Base-by-base conservation (phyloP, 2,888 invertebrate genomes). In the Drosophila emarginata region DNA sequence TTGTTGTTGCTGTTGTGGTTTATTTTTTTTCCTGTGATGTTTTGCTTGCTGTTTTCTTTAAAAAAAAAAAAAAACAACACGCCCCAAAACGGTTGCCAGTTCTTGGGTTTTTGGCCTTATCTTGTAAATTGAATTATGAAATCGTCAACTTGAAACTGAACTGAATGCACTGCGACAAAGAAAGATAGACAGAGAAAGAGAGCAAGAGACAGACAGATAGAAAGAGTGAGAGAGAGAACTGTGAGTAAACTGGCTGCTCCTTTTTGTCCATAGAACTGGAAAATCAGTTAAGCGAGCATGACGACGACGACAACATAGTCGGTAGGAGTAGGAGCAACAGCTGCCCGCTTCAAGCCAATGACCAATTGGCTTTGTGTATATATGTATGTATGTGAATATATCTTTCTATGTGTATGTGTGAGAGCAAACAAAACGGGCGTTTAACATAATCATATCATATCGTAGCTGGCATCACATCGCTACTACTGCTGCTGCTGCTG, bases 91-190 rank as follows among this genome's bases (percentile, higher is more conserved):
- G 64, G 58, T 73, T 61, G 68, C 59, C 40, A 57, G 32, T 63
- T 50, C 60, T 67, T 58, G 68, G 63, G 56, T 52, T 76, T 77
- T 69, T 54, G 67, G 54, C 21, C 83, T 90, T 89, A 90, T 89
- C 90, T 89, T 80, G 87, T 89, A 89, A 85, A 89, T 89, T 89
- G 89, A 90, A 90, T 90, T 89, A 90, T 90, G 89, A 90, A 89
- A 89, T 90, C 90, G 85, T 89, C 88, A 88, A 89, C 82, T 89
- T 79, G 84, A 88, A 88, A 76, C 88, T 76, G 74, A 89, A 76
- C 89, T 82, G 83, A 88, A 87, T 84, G 72, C 79, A 45, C 18
- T 45, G 21, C 18, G 18, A 45, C 45, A 45, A 12, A 21, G 45
- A 21, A 45, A 45, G 45, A 45, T 21, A 45, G 39, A 39, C 14